A percentile compares a stretch with the other conserved stretches of the same genome.
Conservation (phyloP, 2,113 vertebrate genomes). For the Haemorhous mexicanus region DNA sequence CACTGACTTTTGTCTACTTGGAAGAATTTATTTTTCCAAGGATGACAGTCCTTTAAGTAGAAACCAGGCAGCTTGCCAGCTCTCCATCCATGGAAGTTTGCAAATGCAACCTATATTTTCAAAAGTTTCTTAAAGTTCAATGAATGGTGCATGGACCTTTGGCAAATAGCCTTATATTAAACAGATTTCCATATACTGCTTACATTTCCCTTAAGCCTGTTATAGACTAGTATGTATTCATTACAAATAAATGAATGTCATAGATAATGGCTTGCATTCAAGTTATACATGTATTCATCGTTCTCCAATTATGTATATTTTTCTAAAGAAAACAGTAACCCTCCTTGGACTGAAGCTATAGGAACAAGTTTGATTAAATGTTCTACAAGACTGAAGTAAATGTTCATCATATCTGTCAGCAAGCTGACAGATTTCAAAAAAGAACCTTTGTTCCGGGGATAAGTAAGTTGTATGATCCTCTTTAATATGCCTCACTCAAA, state of each 20-base stretch:
- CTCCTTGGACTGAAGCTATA: constrained; percentile 63
- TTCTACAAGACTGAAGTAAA: constrained; percentile 77
- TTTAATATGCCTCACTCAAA: constrained; percentile 66
- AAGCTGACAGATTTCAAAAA: constrained; percentile 72
- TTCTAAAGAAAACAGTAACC: constrained; percentile 66
- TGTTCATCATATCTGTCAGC: constrained; percentile 74
- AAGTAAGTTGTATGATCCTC: constrained; percentile 71
- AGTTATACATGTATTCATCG: background rate
- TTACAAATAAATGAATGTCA: constrained; percentile 34
- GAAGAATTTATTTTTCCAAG: constrained; percentile 89
- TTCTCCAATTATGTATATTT: constrained; percentile 52
- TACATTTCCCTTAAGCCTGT: constrained; percentile 44
- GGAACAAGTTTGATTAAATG: constrained; percentile 74
- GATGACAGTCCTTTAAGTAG: constrained; percentile 88
- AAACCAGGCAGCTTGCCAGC: constrained; percentile 82
- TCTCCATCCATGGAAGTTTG: constrained; percentile 73
- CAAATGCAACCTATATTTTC: constrained; percentile 79
- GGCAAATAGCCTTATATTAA: constrained; percentile 71
- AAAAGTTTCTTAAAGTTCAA: constrained; percentile 74
- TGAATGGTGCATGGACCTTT: constrained; percentile 62
- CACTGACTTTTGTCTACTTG: constrained; percentile 86
- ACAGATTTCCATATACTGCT: constrained; percentile 63
- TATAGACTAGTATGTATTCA: constrained; percentile 18
- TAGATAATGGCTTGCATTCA: background rate
- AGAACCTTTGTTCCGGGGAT: constrained; percentile 70